Percentiles rank a stretch among this genome's conserved stretches.
These are phyloP conservation scores for Scortum barcoo DNA, from an alignment of 2,113 vertebrate genomes.

Conservation along the genomic window DNA sequence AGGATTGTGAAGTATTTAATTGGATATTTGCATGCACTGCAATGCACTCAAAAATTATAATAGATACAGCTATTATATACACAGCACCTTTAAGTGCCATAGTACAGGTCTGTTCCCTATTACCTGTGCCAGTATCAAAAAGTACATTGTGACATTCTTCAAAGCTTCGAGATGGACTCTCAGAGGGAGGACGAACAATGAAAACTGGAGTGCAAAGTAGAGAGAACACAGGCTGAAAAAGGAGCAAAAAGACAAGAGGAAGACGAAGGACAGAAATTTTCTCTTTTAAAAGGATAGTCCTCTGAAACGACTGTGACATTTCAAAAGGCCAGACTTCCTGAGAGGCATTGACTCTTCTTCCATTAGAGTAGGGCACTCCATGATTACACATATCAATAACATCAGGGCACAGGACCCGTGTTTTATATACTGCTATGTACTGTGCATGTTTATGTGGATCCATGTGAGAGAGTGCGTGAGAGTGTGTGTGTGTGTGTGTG, in stretches of 20 bases:
- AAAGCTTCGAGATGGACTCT: constrained; percentile 45
- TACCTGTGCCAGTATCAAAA: constrained; percentile 49
- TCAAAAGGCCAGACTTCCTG: constrained; percentile 82
- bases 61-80: constrained; percentile 7
- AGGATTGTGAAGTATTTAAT: constrained; percentile 1
- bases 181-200: constrained; percentile 54
- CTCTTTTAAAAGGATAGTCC: constrained; percentile 68
- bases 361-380: constrained; percentile 66
- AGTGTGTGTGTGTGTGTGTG: neutral
- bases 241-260: constrained; percentile 57
- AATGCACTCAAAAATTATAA: no score
- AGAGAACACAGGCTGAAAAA: constrained; percentile 41
- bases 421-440: constrained; percentile 47
- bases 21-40: neutral
- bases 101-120: constrained; percentile 25
- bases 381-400: constrained; percentile 78
- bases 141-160: constrained; percentile 55
- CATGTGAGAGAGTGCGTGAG: neutral
- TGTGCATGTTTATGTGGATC: constrained; percentile 23
- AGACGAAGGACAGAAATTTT: constrained; percentile 65
- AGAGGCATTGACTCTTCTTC: constrained; percentile 74
- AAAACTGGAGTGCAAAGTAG: constrained; percentile 34
- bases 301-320: constrained; percentile 79
- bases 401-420: constrained; percentile 59
- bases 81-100: constrained; percentile 30